phyloP scores from a whole-genome alignment of 1,140 invertebrate species.

The Nebria ingens region DNA sequence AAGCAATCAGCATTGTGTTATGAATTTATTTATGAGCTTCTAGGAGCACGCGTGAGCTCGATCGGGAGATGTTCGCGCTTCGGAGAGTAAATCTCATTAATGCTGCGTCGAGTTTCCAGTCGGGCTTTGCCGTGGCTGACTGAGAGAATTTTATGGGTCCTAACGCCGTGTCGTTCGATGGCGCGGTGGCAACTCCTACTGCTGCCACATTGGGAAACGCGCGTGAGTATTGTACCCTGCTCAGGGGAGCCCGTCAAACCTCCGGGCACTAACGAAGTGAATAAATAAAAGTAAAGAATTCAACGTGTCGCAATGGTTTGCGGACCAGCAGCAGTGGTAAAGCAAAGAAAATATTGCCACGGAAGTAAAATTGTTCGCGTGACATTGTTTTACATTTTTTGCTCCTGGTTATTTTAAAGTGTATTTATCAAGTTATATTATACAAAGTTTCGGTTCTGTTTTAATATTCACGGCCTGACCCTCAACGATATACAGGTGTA shows the following conservation, averaged over 20 bases:
- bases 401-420: too few relatives aligned
- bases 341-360: too few relatives aligned
- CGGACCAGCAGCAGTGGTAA: constrained; percentile 12
- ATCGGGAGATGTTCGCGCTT: neutral
- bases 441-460: too few relatives aligned
- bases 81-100: constrained; percentile 8
- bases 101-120: constrained; percentile 1
- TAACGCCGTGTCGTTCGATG: neutral
- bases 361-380: too few relatives aligned
- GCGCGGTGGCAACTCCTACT: neutral
- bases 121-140: neutral
- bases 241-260: neutral
- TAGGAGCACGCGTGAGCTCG: neutral
- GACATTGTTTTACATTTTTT: too few relatives aligned
- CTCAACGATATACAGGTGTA: too few relatives aligned
- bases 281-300: constrained; percentile 11
- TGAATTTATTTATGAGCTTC: constrained; percentile 9
- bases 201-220: neutral
- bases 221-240: neutral
- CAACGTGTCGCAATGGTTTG: constrained; percentile 13
- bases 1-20: constrained; percentile 6
- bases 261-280: neutral
- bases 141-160: neutral
- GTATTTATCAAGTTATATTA: too few relatives aligned
- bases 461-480: too few relatives aligned